Percentiles rank a stretch among this genome's conserved stretches.
These are phyloP conservation scores for Apamea crenata DNA, from an alignment of 2,888 invertebrate species.

Conservation along the genomic window DNA sequence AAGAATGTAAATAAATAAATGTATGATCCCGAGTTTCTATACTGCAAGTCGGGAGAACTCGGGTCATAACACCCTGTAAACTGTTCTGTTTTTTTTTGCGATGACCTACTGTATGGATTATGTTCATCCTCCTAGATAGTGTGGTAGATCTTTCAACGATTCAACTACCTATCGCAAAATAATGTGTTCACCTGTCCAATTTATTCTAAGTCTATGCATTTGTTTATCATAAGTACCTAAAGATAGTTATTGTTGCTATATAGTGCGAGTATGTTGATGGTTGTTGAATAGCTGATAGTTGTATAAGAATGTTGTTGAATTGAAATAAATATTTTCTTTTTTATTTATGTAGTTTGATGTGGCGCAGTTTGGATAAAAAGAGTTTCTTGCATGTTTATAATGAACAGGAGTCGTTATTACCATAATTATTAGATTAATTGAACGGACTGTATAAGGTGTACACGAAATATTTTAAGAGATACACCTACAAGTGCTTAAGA, in stretches of 20 bases:
- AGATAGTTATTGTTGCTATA: constrained; percentile 39
- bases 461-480: too few species aligned
- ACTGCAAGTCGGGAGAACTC: neutral
- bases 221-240: constrained; percentile 54
- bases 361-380: constrained; percentile 8
- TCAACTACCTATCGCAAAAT: neutral
- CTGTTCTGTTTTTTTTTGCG: neutral
- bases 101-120: neutral
- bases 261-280: constrained; percentile 52
- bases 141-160: constrained; percentile 12
- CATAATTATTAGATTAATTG: neutral
- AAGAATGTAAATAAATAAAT: constrained; percentile 3
- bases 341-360: constrained; percentile 36
- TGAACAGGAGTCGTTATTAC: neutral
- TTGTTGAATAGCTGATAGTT: constrained; percentile 41
- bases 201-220: constrained; percentile 62
- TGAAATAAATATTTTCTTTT: constrained; percentile 61
- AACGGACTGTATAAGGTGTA: too few species aligned
- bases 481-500: too few species aligned
- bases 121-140: neutral
- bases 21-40: neutral
- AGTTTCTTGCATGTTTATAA: neutral
- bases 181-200: constrained; percentile 26
- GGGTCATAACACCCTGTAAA: neutral
- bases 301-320: constrained; percentile 55